A percentile compares a stretch with the other conserved stretches of the same genome.
phyloP scores from a whole-genome alignment of 2,797 vertebrate genomes.

The Potorous gilbertii region DNA sequence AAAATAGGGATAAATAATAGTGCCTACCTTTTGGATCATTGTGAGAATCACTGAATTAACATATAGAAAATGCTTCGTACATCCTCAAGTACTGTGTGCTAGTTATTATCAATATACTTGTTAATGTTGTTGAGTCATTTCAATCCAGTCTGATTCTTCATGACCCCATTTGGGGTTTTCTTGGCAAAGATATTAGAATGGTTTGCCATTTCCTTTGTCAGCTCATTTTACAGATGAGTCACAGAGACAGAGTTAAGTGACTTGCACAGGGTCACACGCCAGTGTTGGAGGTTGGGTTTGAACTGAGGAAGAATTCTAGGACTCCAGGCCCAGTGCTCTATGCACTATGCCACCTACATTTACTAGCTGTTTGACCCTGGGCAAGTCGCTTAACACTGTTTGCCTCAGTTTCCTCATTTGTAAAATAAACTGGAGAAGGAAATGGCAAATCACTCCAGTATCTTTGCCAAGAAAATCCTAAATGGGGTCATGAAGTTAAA shows the following conservation, averaged over 20 bases:
- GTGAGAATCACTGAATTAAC: background rate
- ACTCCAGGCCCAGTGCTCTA: background rate
- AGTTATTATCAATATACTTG: background rate
- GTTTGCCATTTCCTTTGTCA: no score
- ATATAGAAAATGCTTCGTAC: background rate
- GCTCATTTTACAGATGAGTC: background rate
- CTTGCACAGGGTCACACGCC: background rate
- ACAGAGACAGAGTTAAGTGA: background rate
- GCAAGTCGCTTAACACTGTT: no score
- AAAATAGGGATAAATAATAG: background rate
- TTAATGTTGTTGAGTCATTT: no score
- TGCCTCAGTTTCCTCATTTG: no score
- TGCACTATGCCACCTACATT: background rate
- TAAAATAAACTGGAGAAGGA: no score
- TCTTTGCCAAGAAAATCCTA: no score
- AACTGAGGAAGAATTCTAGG: no score
- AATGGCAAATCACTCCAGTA: no score
- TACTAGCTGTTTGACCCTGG: background rate
- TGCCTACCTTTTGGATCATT: background rate
- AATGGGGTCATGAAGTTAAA: no score
- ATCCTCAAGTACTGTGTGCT: background rate
- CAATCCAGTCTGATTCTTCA: no score
- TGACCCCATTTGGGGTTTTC: no score
- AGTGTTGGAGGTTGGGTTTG: background rate
- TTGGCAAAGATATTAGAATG: no score